Evolutionary conservation across 1,140 invertebrate species (phyloP), one percentile per base, ranked within the genome.

Genomic region (Nasonia longicornis): DNA sequence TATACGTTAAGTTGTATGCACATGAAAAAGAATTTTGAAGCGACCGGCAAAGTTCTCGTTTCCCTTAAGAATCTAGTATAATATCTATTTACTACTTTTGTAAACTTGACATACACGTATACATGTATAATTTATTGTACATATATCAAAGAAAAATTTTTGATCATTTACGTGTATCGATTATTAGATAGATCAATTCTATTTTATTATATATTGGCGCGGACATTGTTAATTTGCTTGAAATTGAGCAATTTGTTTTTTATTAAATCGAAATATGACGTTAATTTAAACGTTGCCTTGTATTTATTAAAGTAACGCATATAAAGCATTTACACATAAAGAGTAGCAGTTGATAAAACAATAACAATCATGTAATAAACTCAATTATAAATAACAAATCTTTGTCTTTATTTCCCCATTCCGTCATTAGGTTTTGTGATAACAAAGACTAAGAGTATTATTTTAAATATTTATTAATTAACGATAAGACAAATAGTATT

Each of bases 291-390:
- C 26, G 20, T 78, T 82, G 58, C n/a, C 42, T 16, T 67, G 74
- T 77, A 77, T 81, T 81, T 81, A 81, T 72, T 77, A 14, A 70
- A 31, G 3, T 66, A 66, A 70, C 12, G n/a, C 38, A 74, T 35
- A 20, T 74, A 10, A 12, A 20, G 75, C 76, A 78, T 78, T 79
- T 78, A 66, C 42, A 72, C 29, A 48, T 67, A 14, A 67, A 29
- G 52, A 48, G 4, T 58, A 82, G 26, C 20, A 82, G 20, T n/a
- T 31, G 38, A 74, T 52, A 35, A 70, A 67, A 67, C 11, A 66
- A 84, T 70, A 67, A 72, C 22, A 82, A 48, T 20, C 80, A 45
- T 86, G 42, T 85, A 85, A 86, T 85, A 84, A 58, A 84, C 76
- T 74, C 20, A 69, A 69, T 75, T 79, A 82, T 75, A 82, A 82